phyloP scores from a whole-genome alignment of 2,888 invertebrate genomes.

The Axea sp. region DNA sequence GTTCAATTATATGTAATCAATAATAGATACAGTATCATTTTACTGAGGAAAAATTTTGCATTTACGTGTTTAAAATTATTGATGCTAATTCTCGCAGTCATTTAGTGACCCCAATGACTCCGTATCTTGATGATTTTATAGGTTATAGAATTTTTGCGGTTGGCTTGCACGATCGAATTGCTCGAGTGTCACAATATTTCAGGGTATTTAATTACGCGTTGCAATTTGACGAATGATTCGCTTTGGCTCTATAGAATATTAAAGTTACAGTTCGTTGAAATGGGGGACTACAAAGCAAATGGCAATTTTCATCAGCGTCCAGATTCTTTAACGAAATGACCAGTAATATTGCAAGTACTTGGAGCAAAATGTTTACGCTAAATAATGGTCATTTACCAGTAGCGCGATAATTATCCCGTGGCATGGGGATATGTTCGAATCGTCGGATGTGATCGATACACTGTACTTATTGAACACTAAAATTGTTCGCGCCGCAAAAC shows the following conservation, averaged over 20 bases:
- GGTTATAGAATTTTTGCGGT: conserved; percentile 7
- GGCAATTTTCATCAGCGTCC: conserved; percentile 18
- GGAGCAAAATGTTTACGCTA: conserved; percentile 28
- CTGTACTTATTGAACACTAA: conserved; percentile 30
- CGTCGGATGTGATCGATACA: conserved; percentile 44
- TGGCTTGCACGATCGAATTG: background rate
- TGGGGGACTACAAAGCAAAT: conserved; percentile 22
- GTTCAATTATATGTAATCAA: too few species aligned
- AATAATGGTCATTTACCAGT: conserved; percentile 43
- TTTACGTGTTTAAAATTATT: background rate
- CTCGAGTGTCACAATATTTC: conserved; percentile 1
- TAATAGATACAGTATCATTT: conserved; percentile 3
- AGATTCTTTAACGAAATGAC: conserved; percentile 8
- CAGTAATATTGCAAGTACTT: conserved; percentile 14
- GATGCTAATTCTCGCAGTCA: conserved; percentile 5
- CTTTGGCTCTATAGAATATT: too few species aligned
- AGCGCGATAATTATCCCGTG: conserved; percentile 53
- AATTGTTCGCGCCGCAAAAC: too few species aligned
- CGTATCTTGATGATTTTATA: background rate
- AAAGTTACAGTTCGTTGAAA: too few species aligned
- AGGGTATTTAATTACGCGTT: conserved; percentile 1
- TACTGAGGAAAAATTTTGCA: background rate
- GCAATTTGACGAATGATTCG: conserved; percentile 4
- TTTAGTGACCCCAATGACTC: conserved; percentile 2
- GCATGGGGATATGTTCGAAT: conserved; percentile 11